Percentiles rank a stretch among this genome's conserved stretches.
Conservation (phyloP, 2,888 invertebrate species). For the Coelopa pilipes region DNA sequence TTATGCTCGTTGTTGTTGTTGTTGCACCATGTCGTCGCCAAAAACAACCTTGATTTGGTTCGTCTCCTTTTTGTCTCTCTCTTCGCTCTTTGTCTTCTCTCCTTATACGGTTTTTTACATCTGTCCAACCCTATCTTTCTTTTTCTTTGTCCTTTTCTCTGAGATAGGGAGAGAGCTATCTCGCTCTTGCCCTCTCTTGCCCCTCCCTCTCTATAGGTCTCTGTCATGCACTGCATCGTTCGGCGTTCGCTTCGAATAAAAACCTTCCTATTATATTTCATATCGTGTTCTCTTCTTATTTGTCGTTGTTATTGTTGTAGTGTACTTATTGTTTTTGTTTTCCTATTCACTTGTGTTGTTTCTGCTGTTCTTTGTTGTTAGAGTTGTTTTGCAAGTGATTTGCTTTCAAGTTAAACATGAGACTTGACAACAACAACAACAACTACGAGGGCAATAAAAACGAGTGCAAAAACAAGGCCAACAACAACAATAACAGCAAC, state of each 20-base stretch:
- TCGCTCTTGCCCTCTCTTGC: not conserved
- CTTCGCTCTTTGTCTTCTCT: too few species aligned
- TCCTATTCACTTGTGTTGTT: too few species aligned
- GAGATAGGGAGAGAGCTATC: too few species aligned
- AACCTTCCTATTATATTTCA: constrained; percentile 11
- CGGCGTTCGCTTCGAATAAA: not conserved
- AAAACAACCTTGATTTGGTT: too few species aligned
- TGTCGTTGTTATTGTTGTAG: not conserved
- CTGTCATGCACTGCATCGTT: not conserved
- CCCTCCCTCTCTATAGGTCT: not conserved
- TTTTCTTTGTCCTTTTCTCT: constrained; percentile 31
- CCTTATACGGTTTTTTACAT: not conserved
- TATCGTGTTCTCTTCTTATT: not conserved
- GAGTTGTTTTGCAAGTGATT: not conserved
- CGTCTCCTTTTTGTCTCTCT: too few species aligned
- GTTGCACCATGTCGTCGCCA: too few species aligned
- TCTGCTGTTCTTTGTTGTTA: not conserved
- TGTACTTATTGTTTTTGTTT: too few species aligned
- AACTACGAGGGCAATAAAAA: not conserved
- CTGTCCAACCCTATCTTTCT: constrained; percentile 37
- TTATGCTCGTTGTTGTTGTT: too few species aligned
- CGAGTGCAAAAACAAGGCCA: too few species aligned
- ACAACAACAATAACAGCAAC: too few species aligned
- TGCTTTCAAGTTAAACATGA: constrained; percentile 6
- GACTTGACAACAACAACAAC: not conserved